phyloP scores from a whole-genome alignment of 1,140 invertebrate species.

The Cyclina sinensis region DNA sequence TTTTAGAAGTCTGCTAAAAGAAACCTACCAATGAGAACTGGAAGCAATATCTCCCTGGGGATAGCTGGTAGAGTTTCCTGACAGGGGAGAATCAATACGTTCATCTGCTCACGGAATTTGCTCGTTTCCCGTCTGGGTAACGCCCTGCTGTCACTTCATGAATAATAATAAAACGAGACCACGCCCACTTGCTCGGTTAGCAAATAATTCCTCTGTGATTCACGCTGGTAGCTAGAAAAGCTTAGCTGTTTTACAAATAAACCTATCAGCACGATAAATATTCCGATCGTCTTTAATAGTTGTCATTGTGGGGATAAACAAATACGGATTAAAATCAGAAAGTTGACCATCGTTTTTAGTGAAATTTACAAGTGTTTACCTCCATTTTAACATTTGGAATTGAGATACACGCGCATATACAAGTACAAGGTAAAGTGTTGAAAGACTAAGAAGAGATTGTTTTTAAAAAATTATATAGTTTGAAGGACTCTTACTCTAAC shows the following conservation, averaged over 20 bases:
- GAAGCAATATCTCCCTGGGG: background rate
- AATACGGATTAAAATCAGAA: constrained; percentile 58
- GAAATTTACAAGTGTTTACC: background rate
- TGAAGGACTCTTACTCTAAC: background rate
- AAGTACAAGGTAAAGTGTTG: background rate
- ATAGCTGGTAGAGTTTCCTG: background rate
- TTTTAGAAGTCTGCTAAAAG: background rate
- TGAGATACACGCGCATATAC: background rate
- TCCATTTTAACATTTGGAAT: background rate
- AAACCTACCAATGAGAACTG: background rate
- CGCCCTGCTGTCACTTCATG: constrained; percentile 22
- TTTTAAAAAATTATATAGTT: too few species aligned
- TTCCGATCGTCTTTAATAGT: constrained; percentile 32
- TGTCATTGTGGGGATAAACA: constrained; percentile 49
- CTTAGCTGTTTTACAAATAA: constrained; percentile 61
- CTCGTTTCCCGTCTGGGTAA: background rate
- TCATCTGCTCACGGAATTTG: constrained; percentile 8
- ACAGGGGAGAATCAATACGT: background rate
- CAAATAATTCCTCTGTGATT: constrained; percentile 30
- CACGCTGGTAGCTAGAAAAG: constrained; percentile 22
- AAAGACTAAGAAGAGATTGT: too few species aligned
- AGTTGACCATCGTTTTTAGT: constrained; percentile 29
- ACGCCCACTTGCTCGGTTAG: background rate
- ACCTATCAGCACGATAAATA: constrained; percentile 46
- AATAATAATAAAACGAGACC: background rate